A percentile compares a stretch with the other conserved stretches of the same genome.
phyloP scores from a whole-genome alignment of 2,888 invertebrate species.

The Pyrrhosoma nymphula region DNA sequence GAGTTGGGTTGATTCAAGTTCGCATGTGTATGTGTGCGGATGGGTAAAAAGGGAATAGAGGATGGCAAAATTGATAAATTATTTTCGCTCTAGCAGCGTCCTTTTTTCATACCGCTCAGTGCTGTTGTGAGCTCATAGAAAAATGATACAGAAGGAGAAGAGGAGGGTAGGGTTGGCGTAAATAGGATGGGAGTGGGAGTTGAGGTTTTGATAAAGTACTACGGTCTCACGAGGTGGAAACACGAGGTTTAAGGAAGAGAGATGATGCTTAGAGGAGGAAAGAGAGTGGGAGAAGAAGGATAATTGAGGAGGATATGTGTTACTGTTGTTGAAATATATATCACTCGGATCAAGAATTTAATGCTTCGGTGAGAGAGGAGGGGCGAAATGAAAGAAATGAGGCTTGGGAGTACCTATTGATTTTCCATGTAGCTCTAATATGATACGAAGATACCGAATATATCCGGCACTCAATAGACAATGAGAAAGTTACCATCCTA shows the following conservation, averaged over 20 bases:
- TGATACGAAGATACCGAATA: too few species aligned
- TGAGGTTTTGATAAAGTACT: background rate
- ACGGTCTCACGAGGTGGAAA: background rate
- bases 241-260: background rate
- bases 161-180: background rate
- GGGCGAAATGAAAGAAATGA: background rate
- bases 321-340: background rate
- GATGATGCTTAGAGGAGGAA: background rate
- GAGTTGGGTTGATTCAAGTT: background rate
- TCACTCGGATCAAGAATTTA: background rate
- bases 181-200: background rate
- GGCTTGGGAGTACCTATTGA: background rate
- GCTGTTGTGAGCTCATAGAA: background rate
- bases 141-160: background rate
- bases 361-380: background rate
- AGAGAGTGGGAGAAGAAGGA: background rate
- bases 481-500: too few species aligned
- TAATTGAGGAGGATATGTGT: background rate
- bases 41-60: background rate
- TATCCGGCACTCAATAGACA: too few species aligned
- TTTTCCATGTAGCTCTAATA: background rate
- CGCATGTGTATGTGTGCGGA: background rate
- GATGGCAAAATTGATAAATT: background rate
- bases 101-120: background rate
- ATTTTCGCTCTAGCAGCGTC: background rate